Percentiles rank a stretch among this genome's conserved stretches.
Conservation (phyloP, 1,140 invertebrate species). For the Polyergus mexicanus region DNA sequence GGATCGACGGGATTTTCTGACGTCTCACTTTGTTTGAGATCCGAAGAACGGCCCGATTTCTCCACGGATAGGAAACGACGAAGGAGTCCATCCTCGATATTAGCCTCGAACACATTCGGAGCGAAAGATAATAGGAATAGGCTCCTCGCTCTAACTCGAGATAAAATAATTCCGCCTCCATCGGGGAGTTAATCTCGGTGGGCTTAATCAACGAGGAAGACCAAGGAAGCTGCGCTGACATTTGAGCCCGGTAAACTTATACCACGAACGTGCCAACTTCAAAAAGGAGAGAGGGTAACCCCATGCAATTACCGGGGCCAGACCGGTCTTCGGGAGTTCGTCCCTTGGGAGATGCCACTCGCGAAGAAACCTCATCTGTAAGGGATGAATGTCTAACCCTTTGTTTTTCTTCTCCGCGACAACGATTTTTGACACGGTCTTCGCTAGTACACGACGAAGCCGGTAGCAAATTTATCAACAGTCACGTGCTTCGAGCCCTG, state of each 20-base stretch:
- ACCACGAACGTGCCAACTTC: conserved; percentile 70
- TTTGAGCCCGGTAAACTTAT: conserved; percentile 71
- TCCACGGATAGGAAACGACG: not conserved
- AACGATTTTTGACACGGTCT: conserved; percentile 1
- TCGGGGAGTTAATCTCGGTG: conserved; percentile 71
- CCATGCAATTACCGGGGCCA: conserved; percentile 67
- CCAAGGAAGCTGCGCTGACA: conserved; percentile 56
- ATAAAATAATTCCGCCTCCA: conserved; percentile 73
- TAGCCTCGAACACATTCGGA: not conserved
- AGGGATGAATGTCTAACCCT: conserved; percentile 27
- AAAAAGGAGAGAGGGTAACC: conserved; percentile 61
- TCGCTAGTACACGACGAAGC: not conserved
- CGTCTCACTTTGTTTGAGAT: not conserved
- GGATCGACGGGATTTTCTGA: not conserved
- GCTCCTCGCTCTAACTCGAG: conserved; percentile 35
- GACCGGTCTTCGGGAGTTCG: conserved; percentile 6
- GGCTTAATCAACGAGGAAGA: conserved; percentile 69
- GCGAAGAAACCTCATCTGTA: conserved; percentile 47
- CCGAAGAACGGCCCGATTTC: not conserved
- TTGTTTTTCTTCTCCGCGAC: conserved; percentile 40
- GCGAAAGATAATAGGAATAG: conserved; percentile 56
- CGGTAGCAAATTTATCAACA: not conserved
- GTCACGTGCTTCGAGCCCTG: not conserved
- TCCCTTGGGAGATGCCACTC: conserved; percentile 12
- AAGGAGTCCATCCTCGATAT: conserved; percentile 40